Evolutionary conservation across 2,113 vertebrate genomes (phyloP).

Genomic region (Alosa alosa): DNA sequence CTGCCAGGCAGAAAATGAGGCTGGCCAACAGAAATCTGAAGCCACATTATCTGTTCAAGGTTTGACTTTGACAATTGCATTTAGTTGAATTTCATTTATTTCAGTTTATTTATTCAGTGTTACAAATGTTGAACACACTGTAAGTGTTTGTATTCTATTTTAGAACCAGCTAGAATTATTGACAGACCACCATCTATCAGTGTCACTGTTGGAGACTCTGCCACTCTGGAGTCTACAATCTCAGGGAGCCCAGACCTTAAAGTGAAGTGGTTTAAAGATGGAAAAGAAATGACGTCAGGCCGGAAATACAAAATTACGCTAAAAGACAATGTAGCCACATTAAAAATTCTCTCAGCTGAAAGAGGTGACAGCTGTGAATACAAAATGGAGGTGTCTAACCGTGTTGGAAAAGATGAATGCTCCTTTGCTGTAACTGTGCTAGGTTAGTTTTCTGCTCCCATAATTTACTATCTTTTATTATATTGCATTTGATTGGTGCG

Average conservation of each 20-base stretch:
- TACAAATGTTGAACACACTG: slow-evolving; percentile 46
- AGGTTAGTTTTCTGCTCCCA: slow-evolving; percentile 74
- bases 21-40: slow-evolving; percentile 91
- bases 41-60: slow-evolving; percentile 92
- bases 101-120: not conserved
- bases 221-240: slow-evolving; percentile 86
- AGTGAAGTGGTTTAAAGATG: slow-evolving; percentile 94
- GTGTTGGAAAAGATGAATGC: slow-evolving; percentile 89
- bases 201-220: slow-evolving; percentile 91
- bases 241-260: slow-evolving; percentile 93
- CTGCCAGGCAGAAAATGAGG: slow-evolving; percentile 92
- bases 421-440: slow-evolving; percentile 87
- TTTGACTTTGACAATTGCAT: slow-evolving; percentile 64
- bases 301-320: slow-evolving; percentile 93
- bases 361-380: slow-evolving; percentile 88
- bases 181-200: slow-evolving; percentile 90
- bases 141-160: slow-evolving; percentile 66
- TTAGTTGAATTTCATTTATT: not conserved
- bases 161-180: slow-evolving; percentile 92
- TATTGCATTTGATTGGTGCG: not conserved
- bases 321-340: slow-evolving; percentile 85
- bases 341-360: slow-evolving; percentile 90
- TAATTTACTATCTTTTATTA: not conserved
- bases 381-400: slow-evolving; percentile 90
- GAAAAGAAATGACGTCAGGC: slow-evolving; percentile 83